Evolutionary conservation across 2,888 invertebrate species (phyloP), one percentile per base, ranked within the genome.

Genomic region (Hydriomena furcata): DNA sequence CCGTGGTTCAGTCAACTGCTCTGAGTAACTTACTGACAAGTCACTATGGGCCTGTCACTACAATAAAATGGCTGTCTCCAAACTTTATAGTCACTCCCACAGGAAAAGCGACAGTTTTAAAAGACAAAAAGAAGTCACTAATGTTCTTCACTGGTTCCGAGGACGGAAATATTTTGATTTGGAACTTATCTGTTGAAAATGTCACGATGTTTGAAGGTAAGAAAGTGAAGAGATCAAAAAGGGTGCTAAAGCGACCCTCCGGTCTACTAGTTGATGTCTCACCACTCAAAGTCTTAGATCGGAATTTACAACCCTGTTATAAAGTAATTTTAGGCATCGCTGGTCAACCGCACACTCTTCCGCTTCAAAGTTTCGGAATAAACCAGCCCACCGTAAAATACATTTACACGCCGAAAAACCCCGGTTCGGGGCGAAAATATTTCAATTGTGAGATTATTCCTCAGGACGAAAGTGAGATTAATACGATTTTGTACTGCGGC

Each of bases 141-240:
- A 94, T 94, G 66, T 94, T 95, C 68, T 74, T 93, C 1, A 93
- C 94, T 0, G 90, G 92, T 17, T 92, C 94, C 17, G 86, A 92
- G 55, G 95, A 95, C 71, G 95, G 95, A 0, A 91, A 82, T 0
- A 84, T 95, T 35, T 86, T 93, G 28, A 92, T 95, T 68, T 96
- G 95, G 95, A 93, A 94, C 80, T 79, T 95, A 38, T 92, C 93
- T 55, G 84, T 87, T n/a, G 83, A 85, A 53, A 85, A 82, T 56
- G 58, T 81, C 1, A 71, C 68, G 1, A 56, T 66, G 21, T 71
- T 80, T 55, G 84, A 85, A 61, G 68, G 71, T 0, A 86, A 81
- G 47, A 84, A 80, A 63, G 65, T 81, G 1, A 85, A 83, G 57
- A 86, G 82, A 61, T 83, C 90, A 2, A 88, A 84, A 63, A 82